phyloP scores from a whole-genome alignment of 2,888 invertebrate genomes.

The Cryptophagus acutangulus region DNA sequence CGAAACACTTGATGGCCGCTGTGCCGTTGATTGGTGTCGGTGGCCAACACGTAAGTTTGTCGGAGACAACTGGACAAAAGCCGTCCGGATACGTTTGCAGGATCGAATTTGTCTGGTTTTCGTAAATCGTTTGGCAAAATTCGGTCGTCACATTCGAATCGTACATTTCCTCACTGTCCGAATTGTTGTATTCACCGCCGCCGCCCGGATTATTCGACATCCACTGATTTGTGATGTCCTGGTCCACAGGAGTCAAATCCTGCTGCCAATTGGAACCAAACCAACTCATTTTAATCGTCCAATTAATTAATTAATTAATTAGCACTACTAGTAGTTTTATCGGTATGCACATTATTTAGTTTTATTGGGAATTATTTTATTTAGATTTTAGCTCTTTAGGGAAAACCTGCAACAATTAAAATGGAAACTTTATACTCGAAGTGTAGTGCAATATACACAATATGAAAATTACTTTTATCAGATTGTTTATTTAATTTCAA shows the following conservation, averaged over 20 bases:
- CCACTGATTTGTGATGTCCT: slow-evolving; percentile 9
- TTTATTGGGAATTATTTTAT: no score
- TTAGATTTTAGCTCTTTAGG: no score
- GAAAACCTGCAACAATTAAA: no score
- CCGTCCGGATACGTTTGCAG: slow-evolving; percentile 29
- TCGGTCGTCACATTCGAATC: slow-evolving; percentile 25
- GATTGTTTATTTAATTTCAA: no score
- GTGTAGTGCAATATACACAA: no score
- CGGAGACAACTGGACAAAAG: slow-evolving; percentile 66
- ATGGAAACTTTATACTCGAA: no score
- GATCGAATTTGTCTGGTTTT: slow-evolving; percentile 27
- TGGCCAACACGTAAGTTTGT: slow-evolving; percentile 80
- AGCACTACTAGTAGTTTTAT: no score
- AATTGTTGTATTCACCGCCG: background rate
- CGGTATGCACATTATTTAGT: no score
- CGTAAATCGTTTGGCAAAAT: slow-evolving; percentile 28
- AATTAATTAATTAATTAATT: background rate
- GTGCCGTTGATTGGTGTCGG: slow-evolving; percentile 64
- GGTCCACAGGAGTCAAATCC: slow-evolving; percentile 18
- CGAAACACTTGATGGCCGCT: slow-evolving; percentile 72
- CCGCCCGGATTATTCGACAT: no score
- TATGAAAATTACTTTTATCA: no score
- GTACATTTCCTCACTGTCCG: slow-evolving; percentile 19
- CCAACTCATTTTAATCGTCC: slow-evolving; percentile 16
- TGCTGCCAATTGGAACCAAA: slow-evolving; percentile 19